Base-by-base conservation (phyloP, 2,113 vertebrate species). In the Mastomys natalensis region DNA sequence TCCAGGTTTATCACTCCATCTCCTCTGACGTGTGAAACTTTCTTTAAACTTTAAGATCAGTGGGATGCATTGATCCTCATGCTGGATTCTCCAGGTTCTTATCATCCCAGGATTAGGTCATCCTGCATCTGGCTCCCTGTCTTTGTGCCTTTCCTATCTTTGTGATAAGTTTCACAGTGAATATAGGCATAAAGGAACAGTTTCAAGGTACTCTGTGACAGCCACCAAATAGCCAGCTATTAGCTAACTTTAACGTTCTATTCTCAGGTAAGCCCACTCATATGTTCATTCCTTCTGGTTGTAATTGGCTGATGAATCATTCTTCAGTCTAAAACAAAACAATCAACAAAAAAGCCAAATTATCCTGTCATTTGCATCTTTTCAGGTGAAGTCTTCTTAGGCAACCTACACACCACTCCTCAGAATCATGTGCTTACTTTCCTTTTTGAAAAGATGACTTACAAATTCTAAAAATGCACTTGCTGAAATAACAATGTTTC, bases 311-410 rank as follows among this genome's bases (percentile, higher is more conserved):
- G 48, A 93, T 96, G 91, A 95, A 89, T 95, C 86, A 95, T 64
- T 93, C 68, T 87, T 96, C 97, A 92, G 58, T 91, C 87, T 93
- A 82, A 93, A 97, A 95, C 86, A 97, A 95, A 94, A 90, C 80
- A 93, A 55, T 92, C 87, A 94, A 96, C 48, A 95, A 53, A 94
- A 97, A 76, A 97, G 87, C 45, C 31, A 97, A 96, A 94, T 97
- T 97, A 94, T 85, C 68, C n/a, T 97, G 87, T 95, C 87, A 92
- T 91, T 96, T 93, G 29, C 87, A 87, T 78, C 58, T 97, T 58
- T 96, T 95, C 84, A 94, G 92, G 78, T 95, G 76, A 93, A 96
- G 22, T 58, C 43, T 94, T 91, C 78, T 72, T 77, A 96, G 74
- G 22, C 78, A 93, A 82, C 92, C 92, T 93, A 92, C 53, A 92